A percentile compares a stretch with the other conserved stretches of the same genome.
Evolutionary conservation across 1,140 invertebrate species (phyloP).

Genomic region (Drosophila kepulauana): DNA sequence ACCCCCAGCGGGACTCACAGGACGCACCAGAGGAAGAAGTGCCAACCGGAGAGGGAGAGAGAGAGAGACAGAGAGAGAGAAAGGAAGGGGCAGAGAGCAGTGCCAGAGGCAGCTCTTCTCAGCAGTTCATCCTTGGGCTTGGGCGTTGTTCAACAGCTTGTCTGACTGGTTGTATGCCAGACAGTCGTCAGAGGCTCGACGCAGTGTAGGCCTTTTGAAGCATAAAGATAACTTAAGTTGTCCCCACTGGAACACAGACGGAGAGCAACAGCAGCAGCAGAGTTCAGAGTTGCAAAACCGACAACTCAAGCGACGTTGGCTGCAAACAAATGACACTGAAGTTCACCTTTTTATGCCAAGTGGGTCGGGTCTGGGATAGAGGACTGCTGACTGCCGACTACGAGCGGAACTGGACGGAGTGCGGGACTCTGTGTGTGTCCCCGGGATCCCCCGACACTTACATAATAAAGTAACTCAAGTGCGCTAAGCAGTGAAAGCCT

Average conservation of each 20-base stretch:
- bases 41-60: not conserved
- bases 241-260: conserved; percentile 49
- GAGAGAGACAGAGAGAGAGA: not conserved
- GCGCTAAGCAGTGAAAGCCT: conserved; percentile 53
- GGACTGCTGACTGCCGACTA: not conserved
- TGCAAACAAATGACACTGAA: conserved; percentile 68
- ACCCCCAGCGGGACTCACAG: conserved; percentile 34
- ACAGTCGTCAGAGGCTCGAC: conserved; percentile 42
- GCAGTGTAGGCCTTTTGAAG: conserved; percentile 62
- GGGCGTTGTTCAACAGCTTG: conserved; percentile 55
- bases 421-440: not conserved
- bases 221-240: conserved; percentile 71
- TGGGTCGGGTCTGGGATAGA: conserved; percentile 12
- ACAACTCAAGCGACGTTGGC: conserved; percentile 44
- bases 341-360: conserved; percentile 63
- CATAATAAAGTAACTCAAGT: conserved; percentile 65
- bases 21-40: conserved; percentile 14
- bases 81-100: not conserved
- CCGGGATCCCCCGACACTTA: conserved; percentile 44
- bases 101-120: conserved; percentile 2
- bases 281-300: conserved; percentile 53
- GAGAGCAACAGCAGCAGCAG: conserved; percentile 8
- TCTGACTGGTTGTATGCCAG: conserved; percentile 45
- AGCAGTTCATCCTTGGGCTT: conserved; percentile 30
- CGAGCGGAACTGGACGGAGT: not conserved